Base-by-base conservation (phyloP, 2,888 invertebrate species). In the Labia minor region DNA sequence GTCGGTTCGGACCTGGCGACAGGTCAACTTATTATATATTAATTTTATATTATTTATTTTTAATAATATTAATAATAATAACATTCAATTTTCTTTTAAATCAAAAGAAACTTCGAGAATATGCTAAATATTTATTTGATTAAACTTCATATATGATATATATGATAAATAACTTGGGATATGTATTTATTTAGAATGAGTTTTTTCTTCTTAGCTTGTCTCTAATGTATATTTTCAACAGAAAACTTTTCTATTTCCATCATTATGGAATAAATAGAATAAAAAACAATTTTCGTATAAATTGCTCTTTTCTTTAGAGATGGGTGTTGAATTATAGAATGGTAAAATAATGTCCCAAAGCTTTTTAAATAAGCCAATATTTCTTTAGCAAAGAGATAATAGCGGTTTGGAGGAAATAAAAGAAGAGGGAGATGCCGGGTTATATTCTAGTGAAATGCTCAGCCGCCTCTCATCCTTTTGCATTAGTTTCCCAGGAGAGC, bases 281-380 rank as follows among this genome's bases (percentile, higher is more conserved):
- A 49, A 49, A 49, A n/a, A n/a, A n/a, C 49, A 49, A 49, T 49
- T 49, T 49, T 16, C 49, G 14, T 49, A 49, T n/a, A 49, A 16
- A 49, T 26, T 26, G 26, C 8, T 26, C 26, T 26, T 8, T 26
- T 26, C 8, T 26, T 3, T 26, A 6, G 4, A 49, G 14, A 49
- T 49, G 26, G 26, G 26, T 26, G 26, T 26, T 26, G 26, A 8
- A 26, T 26, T 26, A 26, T 26, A 26, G 8, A 26, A 26, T 26
- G 26, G 49, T 49, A 49, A 49, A 49, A 49, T 49, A 49, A 49
- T 49, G 49, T 49, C 16, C 2, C 49, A 49, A 49, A 49, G 49
- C 49, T 49, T 49, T 49, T 49, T 49, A 49, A 49, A 49, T 49
- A 49, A 49, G n/a, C 26, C 26, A 26, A 49, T 49, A 49, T 49